Percentiles rank a stretch among this genome's conserved stretches.
Conservation (phyloP, 2,888 invertebrate species). For the Melangyna quadrimaculata region DNA sequence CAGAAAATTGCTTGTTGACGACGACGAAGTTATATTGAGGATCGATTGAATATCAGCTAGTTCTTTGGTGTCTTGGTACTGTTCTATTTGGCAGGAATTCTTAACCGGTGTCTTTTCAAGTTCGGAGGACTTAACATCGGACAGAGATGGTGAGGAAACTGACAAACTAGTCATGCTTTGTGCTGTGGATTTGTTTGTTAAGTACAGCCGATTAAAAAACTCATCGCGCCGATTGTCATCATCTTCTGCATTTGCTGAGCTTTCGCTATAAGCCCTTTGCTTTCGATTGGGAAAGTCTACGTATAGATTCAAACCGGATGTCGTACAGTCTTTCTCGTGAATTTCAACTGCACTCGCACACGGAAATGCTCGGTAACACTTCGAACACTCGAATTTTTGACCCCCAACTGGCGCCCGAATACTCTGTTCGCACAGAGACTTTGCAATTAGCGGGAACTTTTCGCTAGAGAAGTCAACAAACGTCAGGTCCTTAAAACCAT, state of each 20-base stretch:
- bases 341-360: constrained; percentile 86
- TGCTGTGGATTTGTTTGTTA: constrained; percentile 85
- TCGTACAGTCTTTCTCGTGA: constrained; percentile 84
- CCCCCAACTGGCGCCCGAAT: constrained; percentile 83
- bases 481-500: constrained; percentile 87
- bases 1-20: constrained; percentile 84
- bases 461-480: constrained; percentile 90
- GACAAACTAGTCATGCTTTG: constrained; percentile 72
- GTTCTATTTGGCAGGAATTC: constrained; percentile 76
- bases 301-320: constrained; percentile 52
- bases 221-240: constrained; percentile 83
- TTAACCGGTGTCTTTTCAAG: constrained; percentile 72
- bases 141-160: constrained; percentile 70
- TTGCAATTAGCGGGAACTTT: constrained; percentile 90
- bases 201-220: constrained; percentile 90
- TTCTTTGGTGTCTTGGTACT: constrained; percentile 86
- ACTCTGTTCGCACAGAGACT: constrained; percentile 87
- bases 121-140: constrained; percentile 75
- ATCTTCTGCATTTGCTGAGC: constrained; percentile 60
- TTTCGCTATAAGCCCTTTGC: constrained; percentile 72
- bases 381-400: constrained; percentile 86
- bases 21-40: constrained; percentile 87
- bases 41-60: constrained; percentile 93
- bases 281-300: constrained; percentile 73
- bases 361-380: constrained; percentile 88